Evolutionary conservation across 2,888 invertebrate species (phyloP), one percentile per base, ranked within the genome.

Genomic region (Galerucella pusilla): DNA sequence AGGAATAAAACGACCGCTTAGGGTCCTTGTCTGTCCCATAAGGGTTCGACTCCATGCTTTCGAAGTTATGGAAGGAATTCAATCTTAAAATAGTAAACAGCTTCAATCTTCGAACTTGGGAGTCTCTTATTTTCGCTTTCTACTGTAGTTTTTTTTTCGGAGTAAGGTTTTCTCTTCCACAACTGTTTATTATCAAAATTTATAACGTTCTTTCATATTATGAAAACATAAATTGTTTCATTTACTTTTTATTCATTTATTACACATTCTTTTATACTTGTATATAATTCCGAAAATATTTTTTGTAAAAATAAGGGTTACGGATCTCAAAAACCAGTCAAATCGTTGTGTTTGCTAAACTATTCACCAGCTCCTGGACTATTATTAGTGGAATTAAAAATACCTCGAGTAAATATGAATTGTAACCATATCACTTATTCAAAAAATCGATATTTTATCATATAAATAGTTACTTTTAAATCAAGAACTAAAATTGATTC

Each of bases 1-100:
- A 82, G 83, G 82, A 84, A 80, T 84, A 85, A 85, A 86, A 86
- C 85, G 85, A 84, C 84, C 86, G 85, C 84, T 85, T 83, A 82
- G 86, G 85, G 85, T 81, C 81, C 81, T 77, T 74, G 71, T 74
- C 82, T 80, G 83, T 85, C 85, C 85, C 86, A 80, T 79, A 81
- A 86, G 85, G 86, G 85, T 85, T 86, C 79, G 85, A 81, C 85
- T 85, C 86, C 81, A 77, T 78, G 83, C 86, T 85, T 74, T 65
- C 46, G 46, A 71, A 79, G 76, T 79, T 82, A 81, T 79, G 78
- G 79, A 72, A 72, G 75, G 75, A 80, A 80, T 81, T 80, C 80
- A 81, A 82, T 81, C 78, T 73, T 72, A 81, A 80, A 81, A 80
- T 78, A 79, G 79, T 82, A 80, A 81, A 82, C 77, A 80, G 79